These are phyloP conservation scores for Oreotrochilus melanogaster DNA, from an alignment of 2,113 vertebrate genomes.

Conservation along the genomic window DNA sequence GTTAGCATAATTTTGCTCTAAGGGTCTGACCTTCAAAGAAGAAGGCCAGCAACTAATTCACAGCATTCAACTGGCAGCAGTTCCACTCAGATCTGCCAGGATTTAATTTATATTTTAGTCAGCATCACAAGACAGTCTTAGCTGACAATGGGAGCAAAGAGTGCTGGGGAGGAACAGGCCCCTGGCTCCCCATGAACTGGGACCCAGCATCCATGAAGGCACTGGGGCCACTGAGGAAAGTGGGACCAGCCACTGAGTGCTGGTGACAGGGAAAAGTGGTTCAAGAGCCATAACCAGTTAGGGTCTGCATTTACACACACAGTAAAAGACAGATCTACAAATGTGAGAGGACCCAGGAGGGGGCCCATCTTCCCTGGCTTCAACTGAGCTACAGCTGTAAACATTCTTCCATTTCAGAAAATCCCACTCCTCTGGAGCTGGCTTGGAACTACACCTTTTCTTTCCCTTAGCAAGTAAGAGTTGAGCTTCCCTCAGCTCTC, in stretches of 20 bases:
- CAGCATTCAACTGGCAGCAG: neutral
- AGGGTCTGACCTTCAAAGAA: neutral
- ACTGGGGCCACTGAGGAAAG: accelerated
- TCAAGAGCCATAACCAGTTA: neutral
- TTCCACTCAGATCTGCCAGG: neutral
- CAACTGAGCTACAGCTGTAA: neutral
- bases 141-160: neutral
- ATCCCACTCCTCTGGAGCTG: neutral
- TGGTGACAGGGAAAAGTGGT: accelerated
- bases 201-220: accelerated
- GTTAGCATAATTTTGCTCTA: accelerated
- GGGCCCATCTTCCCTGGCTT: neutral
- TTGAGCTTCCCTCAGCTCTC: neutral
- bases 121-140: neutral
- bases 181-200: neutral
- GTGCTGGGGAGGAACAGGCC: neutral
- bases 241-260: neutral
- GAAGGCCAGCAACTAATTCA: neutral
- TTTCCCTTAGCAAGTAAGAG: neutral
- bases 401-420: neutral
- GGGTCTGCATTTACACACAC: neutral
- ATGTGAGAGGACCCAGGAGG: neutral
- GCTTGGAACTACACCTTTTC: neutral
- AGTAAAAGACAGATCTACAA: neutral
- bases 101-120: neutral